Evolutionary conservation across 2,888 invertebrate genomes (phyloP).

Genomic region (Melanotus villosus): DNA sequence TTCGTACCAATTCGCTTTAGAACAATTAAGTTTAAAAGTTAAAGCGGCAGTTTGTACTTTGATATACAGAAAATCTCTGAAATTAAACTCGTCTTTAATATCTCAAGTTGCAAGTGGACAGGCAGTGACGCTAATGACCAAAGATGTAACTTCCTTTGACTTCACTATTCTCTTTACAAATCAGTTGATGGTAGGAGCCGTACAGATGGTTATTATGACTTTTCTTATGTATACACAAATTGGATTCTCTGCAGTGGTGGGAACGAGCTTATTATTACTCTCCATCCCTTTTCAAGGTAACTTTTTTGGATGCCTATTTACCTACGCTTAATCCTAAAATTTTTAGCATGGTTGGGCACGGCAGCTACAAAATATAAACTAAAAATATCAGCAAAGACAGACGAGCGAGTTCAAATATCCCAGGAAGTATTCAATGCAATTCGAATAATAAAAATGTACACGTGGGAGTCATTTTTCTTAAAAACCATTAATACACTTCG

Average conservation of each 20-base stretch:
- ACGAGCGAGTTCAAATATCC: conserved; percentile 89
- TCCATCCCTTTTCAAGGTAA: conserved; percentile 64
- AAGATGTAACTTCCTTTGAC: conserved; percentile 90
- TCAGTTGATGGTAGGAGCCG: conserved; percentile 84
- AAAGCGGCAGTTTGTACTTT: conserved; percentile 80
- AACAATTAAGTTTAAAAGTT: conserved; percentile 80
- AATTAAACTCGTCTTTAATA: conserved; percentile 83
- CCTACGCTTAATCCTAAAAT: background rate
- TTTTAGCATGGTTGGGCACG: conserved; percentile 69
- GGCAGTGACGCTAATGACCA: conserved; percentile 73
- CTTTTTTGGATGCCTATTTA: background rate
- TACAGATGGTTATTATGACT: conserved; percentile 80
- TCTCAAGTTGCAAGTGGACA: conserved; percentile 83
- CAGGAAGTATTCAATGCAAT: conserved; percentile 84
- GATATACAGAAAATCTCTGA: conserved; percentile 79
- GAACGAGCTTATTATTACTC: conserved; percentile 68
- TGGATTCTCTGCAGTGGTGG: conserved; percentile 68
- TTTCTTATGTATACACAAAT: conserved; percentile 76
- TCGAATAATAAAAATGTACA: conserved; percentile 81
- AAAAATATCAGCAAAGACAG: conserved; percentile 73
- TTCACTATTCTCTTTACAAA: conserved; percentile 83
- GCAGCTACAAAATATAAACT: conserved; percentile 41
- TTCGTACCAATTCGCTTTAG: conserved; percentile 80
- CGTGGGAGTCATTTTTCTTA: conserved; percentile 77
- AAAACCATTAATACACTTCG: conserved; percentile 79